Percentiles rank a stretch among this genome's conserved stretches.
Conservation (phyloP, 2,113 vertebrate genomes). For the Ia io region DNA sequence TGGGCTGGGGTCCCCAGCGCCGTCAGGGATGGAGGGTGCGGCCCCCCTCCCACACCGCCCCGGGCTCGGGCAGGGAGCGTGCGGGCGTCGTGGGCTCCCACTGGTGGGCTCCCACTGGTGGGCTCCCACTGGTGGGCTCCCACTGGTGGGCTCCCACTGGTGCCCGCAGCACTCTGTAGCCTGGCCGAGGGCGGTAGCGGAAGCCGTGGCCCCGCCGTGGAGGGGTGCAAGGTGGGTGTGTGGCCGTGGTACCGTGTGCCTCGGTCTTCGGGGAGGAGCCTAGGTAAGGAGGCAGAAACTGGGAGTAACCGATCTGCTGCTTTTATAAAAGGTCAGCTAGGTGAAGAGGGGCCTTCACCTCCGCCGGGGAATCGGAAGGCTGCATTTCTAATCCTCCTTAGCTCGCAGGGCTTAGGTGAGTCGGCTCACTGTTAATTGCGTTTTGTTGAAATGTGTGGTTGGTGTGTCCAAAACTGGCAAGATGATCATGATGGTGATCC, state of each 20-base stretch:
- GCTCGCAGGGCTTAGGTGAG: conserved; percentile 60
- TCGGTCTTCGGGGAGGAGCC: conserved; percentile 63
- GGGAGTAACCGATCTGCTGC: conserved; percentile 61
- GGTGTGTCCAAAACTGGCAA: conserved; percentile 63
- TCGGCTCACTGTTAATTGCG: conserved; percentile 44
- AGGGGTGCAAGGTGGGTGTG: conserved; percentile 47
- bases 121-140: too few relatives aligned
- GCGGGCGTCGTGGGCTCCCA: neutral
- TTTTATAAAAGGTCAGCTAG: conserved; percentile 73
- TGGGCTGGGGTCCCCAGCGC: neutral
- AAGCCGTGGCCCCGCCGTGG: neutral
- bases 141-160: too few relatives aligned
- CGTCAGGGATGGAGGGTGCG: neutral
- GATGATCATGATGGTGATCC: conserved; percentile 57
- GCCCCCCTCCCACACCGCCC: accelerated
- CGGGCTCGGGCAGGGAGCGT: accelerated
- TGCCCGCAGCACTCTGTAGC: neutral
- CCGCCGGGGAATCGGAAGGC: conserved; percentile 51
- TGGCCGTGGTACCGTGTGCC: neutral
- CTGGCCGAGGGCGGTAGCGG: too few relatives aligned
- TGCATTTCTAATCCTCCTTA: neutral
- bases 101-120: too few relatives aligned
- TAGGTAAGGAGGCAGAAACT: conserved; percentile 64
- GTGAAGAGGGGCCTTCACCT: conserved; percentile 57
- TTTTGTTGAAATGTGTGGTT: conserved; percentile 67